Evolutionary conservation across 2,113 vertebrate species (phyloP).

Genomic region (Thalassarche chlororhynchos): DNA sequence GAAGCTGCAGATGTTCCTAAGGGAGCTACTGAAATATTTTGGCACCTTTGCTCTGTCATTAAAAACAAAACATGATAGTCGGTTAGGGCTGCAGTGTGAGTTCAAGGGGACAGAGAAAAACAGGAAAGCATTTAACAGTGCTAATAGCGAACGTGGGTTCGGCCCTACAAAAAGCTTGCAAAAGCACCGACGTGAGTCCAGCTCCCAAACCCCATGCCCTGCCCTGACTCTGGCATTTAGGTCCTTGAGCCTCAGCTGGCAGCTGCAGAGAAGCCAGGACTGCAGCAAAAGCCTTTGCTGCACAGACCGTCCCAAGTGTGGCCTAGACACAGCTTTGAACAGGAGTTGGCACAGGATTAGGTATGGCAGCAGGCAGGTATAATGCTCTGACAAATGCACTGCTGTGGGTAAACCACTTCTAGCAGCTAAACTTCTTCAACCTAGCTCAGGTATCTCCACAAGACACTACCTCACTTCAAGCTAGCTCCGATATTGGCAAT

Average conservation of each 20-base stretch:
- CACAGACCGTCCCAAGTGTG: rapidly evolving
- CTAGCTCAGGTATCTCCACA: background rate
- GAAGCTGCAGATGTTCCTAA: conserved; percentile 57
- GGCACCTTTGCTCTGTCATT: conserved; percentile 51
- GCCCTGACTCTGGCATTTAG: background rate
- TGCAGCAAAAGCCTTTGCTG: background rate
- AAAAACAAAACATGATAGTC: background rate
- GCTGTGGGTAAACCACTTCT: background rate
- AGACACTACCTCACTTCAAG: background rate
- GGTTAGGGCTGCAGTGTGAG: background rate
- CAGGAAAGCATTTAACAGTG: conserved; percentile 25
- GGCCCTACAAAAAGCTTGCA: background rate
- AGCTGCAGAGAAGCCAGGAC: background rate
- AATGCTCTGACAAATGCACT: background rate
- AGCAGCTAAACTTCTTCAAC: background rate
- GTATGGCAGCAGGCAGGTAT: background rate
- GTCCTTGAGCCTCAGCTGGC: background rate
- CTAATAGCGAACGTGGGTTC: background rate
- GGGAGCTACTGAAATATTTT: conserved; percentile 67
- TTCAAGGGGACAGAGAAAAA: conserved; percentile 41
- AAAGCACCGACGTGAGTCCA: background rate
- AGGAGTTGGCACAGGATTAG: background rate
- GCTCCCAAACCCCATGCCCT: background rate
- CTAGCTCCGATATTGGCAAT: background rate
- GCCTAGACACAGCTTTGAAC: background rate